phyloP scores from a whole-genome alignment of 2,888 invertebrate species.

The Drosophila stalkeri region DNA sequence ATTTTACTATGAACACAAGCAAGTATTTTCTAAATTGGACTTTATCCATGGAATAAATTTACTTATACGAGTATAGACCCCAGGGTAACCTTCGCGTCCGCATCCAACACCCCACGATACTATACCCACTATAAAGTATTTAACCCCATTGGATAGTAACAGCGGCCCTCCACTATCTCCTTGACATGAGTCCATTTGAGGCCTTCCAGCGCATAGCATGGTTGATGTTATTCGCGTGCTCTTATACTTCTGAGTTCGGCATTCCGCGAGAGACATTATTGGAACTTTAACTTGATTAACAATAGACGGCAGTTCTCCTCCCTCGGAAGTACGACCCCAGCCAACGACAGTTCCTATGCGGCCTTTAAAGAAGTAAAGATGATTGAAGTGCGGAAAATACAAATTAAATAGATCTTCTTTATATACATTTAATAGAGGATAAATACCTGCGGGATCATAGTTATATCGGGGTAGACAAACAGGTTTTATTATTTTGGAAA shows the following conservation, averaged over 20 bases:
- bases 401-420: background rate
- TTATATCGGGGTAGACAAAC: conserved; percentile 89
- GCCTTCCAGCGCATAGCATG: conserved; percentile 94
- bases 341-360: conserved; percentile 91
- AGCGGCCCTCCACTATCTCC: conserved; percentile 95
- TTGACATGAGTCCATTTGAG: conserved; percentile 93
- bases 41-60: conserved; percentile 89
- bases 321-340: conserved; percentile 94
- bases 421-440: background rate
- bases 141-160: conserved; percentile 90
- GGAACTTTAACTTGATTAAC: conserved; percentile 95
- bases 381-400: too few relatives aligned
- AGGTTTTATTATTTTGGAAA: conserved; percentile 88
- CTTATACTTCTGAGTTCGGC: conserved; percentile 93
- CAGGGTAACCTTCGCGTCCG: conserved; percentile 86
- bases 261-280: conserved; percentile 91
- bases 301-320: conserved; percentile 91
- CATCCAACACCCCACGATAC: conserved; percentile 93
- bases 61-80: conserved; percentile 86
- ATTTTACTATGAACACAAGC: conserved; percentile 87
- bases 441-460: conserved; percentile 87
- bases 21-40: conserved; percentile 90
- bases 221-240: conserved; percentile 92
- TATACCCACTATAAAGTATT: conserved; percentile 92
- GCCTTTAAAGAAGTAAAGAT: conserved; percentile 59